These are phyloP conservation scores for Bathynomus jamesi DNA, from an alignment of 1,140 invertebrate genomes.

Conservation along the genomic window DNA sequence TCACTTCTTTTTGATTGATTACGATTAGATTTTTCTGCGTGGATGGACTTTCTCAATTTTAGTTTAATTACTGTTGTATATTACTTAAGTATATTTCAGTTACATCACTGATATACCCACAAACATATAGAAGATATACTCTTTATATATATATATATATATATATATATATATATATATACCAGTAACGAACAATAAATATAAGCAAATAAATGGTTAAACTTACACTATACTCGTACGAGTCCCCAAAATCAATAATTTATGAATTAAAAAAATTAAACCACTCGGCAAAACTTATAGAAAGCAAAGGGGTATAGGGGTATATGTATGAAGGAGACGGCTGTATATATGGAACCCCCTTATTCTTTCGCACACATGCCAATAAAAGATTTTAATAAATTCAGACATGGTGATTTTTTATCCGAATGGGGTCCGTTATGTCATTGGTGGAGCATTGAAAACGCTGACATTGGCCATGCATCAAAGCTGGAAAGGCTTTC, in stretches of 20 bases:
- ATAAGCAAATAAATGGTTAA: neutral
- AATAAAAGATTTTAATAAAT: neutral
- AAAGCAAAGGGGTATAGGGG: neutral
- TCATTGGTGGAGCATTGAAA: neutral
- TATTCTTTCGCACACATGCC: neutral
- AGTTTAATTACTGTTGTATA: no score
- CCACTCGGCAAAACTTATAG: neutral
- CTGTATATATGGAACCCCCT: neutral
- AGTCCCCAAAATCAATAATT: neutral
- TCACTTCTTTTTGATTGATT: no score
- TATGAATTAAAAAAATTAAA: neutral
- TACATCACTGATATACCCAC: no score
- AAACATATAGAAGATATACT: no score
- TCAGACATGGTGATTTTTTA: constrained; percentile 1
- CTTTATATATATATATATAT: neutral
- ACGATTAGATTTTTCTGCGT: no score
- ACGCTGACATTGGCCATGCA: neutral
- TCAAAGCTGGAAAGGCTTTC: neutral
- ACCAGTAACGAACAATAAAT: neutral
- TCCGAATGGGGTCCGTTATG: neutral
- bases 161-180: constrained; percentile 3
- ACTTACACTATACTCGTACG: neutral
- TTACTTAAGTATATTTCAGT: no score
- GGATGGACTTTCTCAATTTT: no score
- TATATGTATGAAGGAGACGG: neutral